Base-by-base conservation (phyloP, 2,113 vertebrate species). In the Andinoacara biseriatus region DNA sequence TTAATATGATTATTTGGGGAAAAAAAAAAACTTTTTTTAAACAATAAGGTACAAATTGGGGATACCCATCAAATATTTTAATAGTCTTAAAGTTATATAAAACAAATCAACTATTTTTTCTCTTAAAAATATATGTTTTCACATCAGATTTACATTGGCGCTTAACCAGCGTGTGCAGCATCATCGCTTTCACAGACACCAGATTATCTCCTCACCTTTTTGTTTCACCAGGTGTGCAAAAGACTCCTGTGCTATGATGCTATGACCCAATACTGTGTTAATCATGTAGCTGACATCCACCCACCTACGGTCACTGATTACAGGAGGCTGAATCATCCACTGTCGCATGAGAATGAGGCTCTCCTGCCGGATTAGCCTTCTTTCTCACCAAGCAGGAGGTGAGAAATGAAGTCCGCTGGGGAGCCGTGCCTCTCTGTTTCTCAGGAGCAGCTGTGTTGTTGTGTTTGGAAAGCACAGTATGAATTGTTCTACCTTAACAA, bases 281-380 rank as follows among this genome's bases (percentile, higher is more conserved):
- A 15, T 17, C 24, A 20, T 69, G 49, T 13, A 69, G 24, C 65
- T 13, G 43, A 29, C 24, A 49, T 49, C 43, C 15, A 20, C 46
- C 24, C 4, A 43, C 26, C 38, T 49, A 7, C 11, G 63, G 40
- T 46, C 22, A 20, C 29, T 61, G 20, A 38, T 35, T 35, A 13
- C 60, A 6, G 10, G 5, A 2, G 3, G 60, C 3, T 62, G 6
- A 35, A 35, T 62, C 60, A 29, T 26, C 49, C 0, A 67, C 24
- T 6, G 10, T 3, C 3, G 62, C 17, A 1, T 0, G 40, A 7
- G 2, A 69, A 29, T 10, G 3, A 69, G 1, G 5, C 22, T 4
- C 63, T 49, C 62, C 1, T n/a, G 52, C 52, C n/a, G 52, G 7
- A 0, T 29, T 24, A 49, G 9, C 18, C 24, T 49, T 49, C 24